Evolutionary conservation across 1,140 invertebrate genomes (phyloP), one percentile per base, ranked within the genome.

Genomic region (Cherax quadricarinatus): DNA sequence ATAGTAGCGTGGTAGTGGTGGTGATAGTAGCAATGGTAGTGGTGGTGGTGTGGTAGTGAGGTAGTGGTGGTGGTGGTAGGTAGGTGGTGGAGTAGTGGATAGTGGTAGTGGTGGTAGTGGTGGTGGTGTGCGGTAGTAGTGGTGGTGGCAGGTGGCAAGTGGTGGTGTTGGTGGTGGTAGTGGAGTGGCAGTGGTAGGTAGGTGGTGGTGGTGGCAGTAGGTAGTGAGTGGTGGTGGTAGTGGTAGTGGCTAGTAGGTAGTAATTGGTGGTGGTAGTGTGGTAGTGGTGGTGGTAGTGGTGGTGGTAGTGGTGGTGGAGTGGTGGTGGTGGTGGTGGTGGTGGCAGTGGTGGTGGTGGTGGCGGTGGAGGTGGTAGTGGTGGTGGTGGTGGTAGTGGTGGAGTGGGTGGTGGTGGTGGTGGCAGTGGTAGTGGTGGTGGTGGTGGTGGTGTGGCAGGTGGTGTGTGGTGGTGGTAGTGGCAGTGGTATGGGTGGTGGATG

Each of bases 231-330:
- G 79, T 41, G 2, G 30, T 41, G 2, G 30, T 41, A 41, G 30
- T 41, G 0, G 30, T 41, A 41, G 30, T 41, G 2, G 30, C n/a
- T 2, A 41, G 30, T 41, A 41, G 30, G n/a, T 41, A 41, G 30
- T 41, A 41, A n/a, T n/a, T n/a, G n/a, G 30, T 41, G 30, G 30
- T 41, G 2, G 30, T 41, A 0, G 30, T 41, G 2, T n/a, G n/a
- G 30, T 41, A 41, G 30, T 41, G 2, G 30, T 81, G 6, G 79
- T 81, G 48, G 79, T 81, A 81, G 79, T 49, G 48, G 79, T 48
- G 6, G 79, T 81, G 48, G 30, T 81, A 81, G 79, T 81, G n/a
- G n/a, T n/a, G n/a, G n/a, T n/a, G n/a, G n/a, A 81, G 79, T 81
- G 7, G 24, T 48, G 14, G 79, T 48, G 6, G 79, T 80, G 41